Base-by-base conservation (phyloP, 2,888 invertebrate species). In the Sepiola atlantica region DNA sequence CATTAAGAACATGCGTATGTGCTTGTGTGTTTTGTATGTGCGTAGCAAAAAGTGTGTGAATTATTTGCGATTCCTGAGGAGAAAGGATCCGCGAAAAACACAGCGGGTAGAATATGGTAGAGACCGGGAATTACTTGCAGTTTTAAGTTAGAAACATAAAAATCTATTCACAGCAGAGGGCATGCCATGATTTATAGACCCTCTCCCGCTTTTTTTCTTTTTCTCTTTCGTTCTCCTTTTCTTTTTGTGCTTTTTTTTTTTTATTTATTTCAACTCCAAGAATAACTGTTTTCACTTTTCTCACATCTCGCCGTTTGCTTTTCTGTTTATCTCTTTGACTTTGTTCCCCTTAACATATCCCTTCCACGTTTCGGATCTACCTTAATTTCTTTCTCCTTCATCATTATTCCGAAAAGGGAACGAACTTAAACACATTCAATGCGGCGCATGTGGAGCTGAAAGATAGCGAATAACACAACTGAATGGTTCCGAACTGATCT, bases 71-170 rank as follows among this genome's bases (percentile, higher is more conserved):
- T 77, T 77, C 77, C 77, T n/a, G 32, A 77, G 14, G 77, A 77
- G 77, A 77, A 77, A 77, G 77, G 77, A 77, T 77, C 14, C 77
- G 77, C 77, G 14, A 16, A 77, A 21, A 32, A 32, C n/a, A n/a
- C 77, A 77, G 77, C 77, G 21, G 77, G 77, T 77, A 77, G n/a
- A 77, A 32, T 77, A 77, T 77, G n/a, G n/a, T 77, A 77, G n/a
- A 77, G 77, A 32, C 77, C 77, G 77, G 77, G 77, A 77, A 77
- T 77, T 77, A 77, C 77, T 77, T 77, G 77, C 77, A 77, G 77
- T 77, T 77, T 77, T 32, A 77, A 77, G 77, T 77, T 77, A 32
- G 77, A 32, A 77, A 77, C 77, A 77, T 77, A 77, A 77, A 77
- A 77, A 77, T 77, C 77, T 77, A 77, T 77, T 77, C 77, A 77